These are phyloP conservation scores for Cantharis nigra DNA, from an alignment of 2,888 invertebrate species.

Conservation along the genomic window DNA sequence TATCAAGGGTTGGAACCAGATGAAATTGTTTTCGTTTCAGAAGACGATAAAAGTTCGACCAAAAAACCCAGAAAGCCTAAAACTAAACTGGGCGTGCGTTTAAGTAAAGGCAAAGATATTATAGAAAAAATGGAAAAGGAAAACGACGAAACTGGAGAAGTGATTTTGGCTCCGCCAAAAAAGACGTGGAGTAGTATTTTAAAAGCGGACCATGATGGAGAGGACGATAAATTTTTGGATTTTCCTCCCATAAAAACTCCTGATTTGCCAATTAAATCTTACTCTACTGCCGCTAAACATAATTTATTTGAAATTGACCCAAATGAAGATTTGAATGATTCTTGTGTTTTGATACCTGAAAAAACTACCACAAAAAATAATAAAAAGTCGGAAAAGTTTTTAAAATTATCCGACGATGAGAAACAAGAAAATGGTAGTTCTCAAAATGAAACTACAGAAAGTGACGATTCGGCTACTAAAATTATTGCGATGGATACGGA, in stretches of 20 bases:
- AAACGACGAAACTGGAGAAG: constrained; percentile 20
- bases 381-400: constrained; percentile 44
- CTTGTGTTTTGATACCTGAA: constrained; percentile 22
- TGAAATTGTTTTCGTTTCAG: constrained; percentile 32
- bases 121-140: constrained; percentile 22
- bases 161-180: constrained; percentile 43
- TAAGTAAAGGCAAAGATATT: constrained; percentile 36
- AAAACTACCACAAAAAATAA: constrained; percentile 51
- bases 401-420: constrained; percentile 61
- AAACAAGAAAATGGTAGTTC: constrained; percentile 59
- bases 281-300: constrained; percentile 23
- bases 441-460: constrained; percentile 62
- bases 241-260: not conserved
- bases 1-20: constrained; percentile 32
- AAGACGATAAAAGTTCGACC: constrained; percentile 38
- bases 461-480: constrained; percentile 58
- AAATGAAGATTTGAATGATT: constrained; percentile 14
- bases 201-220: not conserved
- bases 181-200: constrained; percentile 58
- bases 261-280: constrained; percentile 22
- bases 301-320: constrained; percentile 24
- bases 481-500: constrained; percentile 52
- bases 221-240: not conserved
- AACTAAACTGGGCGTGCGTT: constrained; percentile 52
- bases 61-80: constrained; percentile 52